These are phyloP conservation scores for Bellardia bayeri DNA, from an alignment of 2,888 invertebrate species.

Conservation along the genomic window DNA sequence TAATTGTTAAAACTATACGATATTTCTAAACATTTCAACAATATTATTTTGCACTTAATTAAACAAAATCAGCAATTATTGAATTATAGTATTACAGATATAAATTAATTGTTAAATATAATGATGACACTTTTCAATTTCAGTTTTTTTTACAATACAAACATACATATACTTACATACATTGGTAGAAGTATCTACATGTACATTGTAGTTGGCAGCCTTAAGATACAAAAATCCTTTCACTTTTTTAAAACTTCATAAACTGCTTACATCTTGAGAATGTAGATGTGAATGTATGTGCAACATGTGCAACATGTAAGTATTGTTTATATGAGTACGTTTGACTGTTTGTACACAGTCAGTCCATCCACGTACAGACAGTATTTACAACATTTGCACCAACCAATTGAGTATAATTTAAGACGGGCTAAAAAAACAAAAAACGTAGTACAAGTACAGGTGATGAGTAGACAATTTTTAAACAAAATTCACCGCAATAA, in stretches of 20 bases:
- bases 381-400: constrained; percentile 12
- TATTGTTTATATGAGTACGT: neutral
- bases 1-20: too few species aligned
- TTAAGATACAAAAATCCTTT: constrained; percentile 59
- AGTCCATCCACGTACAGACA: constrained; percentile 37
- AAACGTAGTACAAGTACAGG: neutral
- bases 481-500: constrained; percentile 3
- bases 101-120: constrained; percentile 27
- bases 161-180: neutral
- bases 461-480: constrained; percentile 58
- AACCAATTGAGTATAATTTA: constrained; percentile 35
- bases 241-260: constrained; percentile 54
- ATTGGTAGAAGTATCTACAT: neutral
- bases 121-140: constrained; percentile 39
- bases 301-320: neutral
- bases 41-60: neutral
- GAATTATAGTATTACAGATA: constrained; percentile 2
- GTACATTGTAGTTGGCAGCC: constrained; percentile 14
- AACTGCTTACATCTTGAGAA: constrained; percentile 28
- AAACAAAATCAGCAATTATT: neutral
- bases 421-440: constrained; percentile 9
- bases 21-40: too few species aligned
- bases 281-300: neutral
- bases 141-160: neutral
- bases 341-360: neutral